phyloP scores from a whole-genome alignment of 2,113 vertebrate species.

The Ophiodon elongatus region DNA sequence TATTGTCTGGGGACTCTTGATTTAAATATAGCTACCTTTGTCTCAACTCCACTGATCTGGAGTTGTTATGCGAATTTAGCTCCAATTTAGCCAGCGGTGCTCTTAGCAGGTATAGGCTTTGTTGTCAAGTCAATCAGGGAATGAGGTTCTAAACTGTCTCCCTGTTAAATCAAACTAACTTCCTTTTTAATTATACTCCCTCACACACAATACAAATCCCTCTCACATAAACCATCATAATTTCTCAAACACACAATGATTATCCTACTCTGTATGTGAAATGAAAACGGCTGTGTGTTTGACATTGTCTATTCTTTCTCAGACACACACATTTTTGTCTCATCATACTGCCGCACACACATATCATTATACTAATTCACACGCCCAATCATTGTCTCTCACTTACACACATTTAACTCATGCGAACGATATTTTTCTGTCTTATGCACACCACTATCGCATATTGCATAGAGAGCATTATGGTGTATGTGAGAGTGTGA shows the following conservation, averaged over 20 bases:
- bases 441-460: not conserved
- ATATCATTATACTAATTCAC: not conserved
- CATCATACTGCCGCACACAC: not conserved
- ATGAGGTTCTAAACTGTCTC: not conserved
- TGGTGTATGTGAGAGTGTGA: not conserved
- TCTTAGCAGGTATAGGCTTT: not conserved
- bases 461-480: not conserved
- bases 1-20: not conserved
- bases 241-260: not conserved
- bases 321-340: not conserved
- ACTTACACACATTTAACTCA: not conserved
- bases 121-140: not conserved
- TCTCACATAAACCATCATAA: not conserved
- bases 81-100: not conserved
- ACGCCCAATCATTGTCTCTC: not conserved
- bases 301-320: not conserved
- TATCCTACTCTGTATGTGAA: not conserved
- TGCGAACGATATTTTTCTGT: not conserved
- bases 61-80: not conserved
- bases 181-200: slow-evolving; percentile 9
- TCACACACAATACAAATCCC: not conserved
- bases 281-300: not conserved
- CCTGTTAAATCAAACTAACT: slow-evolving; percentile 2
- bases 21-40: not conserved
- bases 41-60: not conserved